Percentiles rank a stretch among this genome's conserved stretches.
Conservation (phyloP, 1,140 invertebrate genomes). For the Elymnias hypermnestra region DNA sequence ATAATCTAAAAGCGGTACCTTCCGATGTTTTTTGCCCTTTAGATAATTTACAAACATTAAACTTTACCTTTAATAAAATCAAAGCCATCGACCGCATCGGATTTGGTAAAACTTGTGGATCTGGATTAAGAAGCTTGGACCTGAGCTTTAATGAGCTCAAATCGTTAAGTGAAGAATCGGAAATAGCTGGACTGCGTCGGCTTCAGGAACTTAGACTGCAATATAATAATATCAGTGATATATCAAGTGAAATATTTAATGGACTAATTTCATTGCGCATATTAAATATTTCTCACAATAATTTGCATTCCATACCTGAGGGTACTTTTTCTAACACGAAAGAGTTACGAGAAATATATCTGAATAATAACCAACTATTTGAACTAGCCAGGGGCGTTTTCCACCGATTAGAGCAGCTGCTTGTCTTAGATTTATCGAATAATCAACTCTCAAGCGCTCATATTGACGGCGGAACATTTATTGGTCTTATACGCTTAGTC, state of each 20-base stretch:
- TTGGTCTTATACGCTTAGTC: slow-evolving; percentile 89
- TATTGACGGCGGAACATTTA: slow-evolving; percentile 88
- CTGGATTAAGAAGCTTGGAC: slow-evolving; percentile 83
- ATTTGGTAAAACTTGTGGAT: slow-evolving; percentile 77
- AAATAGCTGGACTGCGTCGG: slow-evolving; percentile 82
- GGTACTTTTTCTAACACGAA: slow-evolving; percentile 85
- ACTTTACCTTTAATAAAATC: slow-evolving; percentile 88
- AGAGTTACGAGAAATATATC: slow-evolving; percentile 87
- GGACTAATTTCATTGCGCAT: slow-evolving; percentile 85
- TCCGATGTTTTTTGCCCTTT: slow-evolving; percentile 86
- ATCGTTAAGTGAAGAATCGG: slow-evolving; percentile 82
- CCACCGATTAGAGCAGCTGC: slow-evolving; percentile 87
- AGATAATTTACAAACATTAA: slow-evolving; percentile 86
- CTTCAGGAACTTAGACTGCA: slow-evolving; percentile 87
- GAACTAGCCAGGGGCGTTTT: slow-evolving; percentile 88
- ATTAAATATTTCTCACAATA: slow-evolving; percentile 91
- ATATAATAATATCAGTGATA: slow-evolving; percentile 87
- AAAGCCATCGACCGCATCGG: slow-evolving; percentile 84
- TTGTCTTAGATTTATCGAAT: slow-evolving; percentile 91
- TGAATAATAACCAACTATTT: slow-evolving; percentile 88
- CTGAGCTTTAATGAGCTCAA: slow-evolving; percentile 87
- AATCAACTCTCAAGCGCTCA: slow-evolving; percentile 90
- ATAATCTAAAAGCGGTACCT: slow-evolving; percentile 86
- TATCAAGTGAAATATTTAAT: slow-evolving; percentile 86
- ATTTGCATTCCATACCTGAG: slow-evolving; percentile 85